Evolutionary conservation across 1,140 invertebrate genomes (phyloP).

Genomic region (Phymastichus coffea): DNA sequence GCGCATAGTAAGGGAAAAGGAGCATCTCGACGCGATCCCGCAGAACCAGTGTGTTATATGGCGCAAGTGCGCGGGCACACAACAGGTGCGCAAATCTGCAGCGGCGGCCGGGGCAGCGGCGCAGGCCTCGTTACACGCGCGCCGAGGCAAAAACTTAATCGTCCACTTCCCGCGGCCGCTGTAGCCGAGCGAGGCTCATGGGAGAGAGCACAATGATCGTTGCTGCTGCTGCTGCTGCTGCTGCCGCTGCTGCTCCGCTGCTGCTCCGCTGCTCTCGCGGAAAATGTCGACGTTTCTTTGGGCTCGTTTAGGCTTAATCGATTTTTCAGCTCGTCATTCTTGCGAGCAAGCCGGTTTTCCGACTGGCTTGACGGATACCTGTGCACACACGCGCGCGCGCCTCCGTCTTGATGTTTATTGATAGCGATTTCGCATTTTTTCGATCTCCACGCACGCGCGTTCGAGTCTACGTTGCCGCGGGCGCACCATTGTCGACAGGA

Average conservation of each 20-base stretch:
- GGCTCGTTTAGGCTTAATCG: constrained; percentile 10
- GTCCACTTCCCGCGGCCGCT: constrained; percentile 44
- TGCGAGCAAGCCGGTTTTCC: background rate
- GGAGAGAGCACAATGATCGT: constrained; percentile 23
- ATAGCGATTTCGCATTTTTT: too few species aligned
- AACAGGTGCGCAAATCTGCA: constrained; percentile 35
- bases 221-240: background rate
- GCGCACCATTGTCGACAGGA: too few species aligned
- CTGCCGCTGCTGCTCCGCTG: too few species aligned
- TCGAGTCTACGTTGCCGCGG: too few species aligned
- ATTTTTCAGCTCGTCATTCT: background rate
- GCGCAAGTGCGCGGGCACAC: constrained; percentile 25
- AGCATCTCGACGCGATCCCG: background rate
- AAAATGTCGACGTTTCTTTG: constrained; percentile 18
- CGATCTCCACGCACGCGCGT: too few species aligned
- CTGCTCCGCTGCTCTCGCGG: constrained; percentile 21
- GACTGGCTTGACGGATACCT: too few species aligned
- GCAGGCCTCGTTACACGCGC: background rate
- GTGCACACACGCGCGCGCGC: background rate
- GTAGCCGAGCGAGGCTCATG: too few species aligned
- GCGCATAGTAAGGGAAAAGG: background rate
- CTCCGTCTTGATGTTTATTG: too few species aligned
- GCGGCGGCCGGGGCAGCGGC: too few species aligned
- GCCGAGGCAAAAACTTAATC: constrained; percentile 51
- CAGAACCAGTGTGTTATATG: constrained; percentile 1